Percentiles rank a stretch among this genome's conserved stretches.
Conservation (phyloP, 2,113 vertebrate genomes). For the Petromus typicus region DNA sequence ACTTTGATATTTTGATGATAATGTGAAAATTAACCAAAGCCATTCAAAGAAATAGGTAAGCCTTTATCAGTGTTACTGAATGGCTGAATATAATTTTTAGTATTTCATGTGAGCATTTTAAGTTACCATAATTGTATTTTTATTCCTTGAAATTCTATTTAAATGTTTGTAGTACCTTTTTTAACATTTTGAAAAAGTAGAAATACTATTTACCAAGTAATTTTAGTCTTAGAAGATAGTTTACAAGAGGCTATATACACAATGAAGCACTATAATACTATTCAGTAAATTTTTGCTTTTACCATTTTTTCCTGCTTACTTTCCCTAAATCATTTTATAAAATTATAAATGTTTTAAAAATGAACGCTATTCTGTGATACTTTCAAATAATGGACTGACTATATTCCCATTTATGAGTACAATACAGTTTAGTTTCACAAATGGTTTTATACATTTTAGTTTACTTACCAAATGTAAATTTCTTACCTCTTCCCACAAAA, state of each 20-base stretch:
- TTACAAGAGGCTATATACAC: background rate
- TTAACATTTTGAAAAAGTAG: background rate
- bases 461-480: constrained; percentile 39
- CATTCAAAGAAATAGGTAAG: constrained; percentile 32
- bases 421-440: background rate
- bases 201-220: constrained; percentile 1
- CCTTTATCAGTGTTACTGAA: constrained; percentile 45
- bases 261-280: constrained; percentile 13
- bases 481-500: background rate
- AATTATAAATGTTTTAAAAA: constrained; percentile 42
- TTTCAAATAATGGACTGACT: background rate
- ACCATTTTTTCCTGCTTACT: background rate
- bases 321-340: constrained; percentile 17
- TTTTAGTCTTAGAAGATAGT: constrained; percentile 23
- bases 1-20: constrained; percentile 74
- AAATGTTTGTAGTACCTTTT: background rate
- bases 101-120: constrained; percentile 15
- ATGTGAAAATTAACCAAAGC: constrained; percentile 65
- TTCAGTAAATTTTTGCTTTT: constrained; percentile 13
- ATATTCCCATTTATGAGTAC: background rate
- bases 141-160: constrained; percentile 15
- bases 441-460: background rate
- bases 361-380: background rate
- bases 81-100: background rate
- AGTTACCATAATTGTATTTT: constrained; percentile 52